These are phyloP conservation scores for Crypturellus tataupa DNA, from an alignment of 2,797 vertebrate genomes.

Conservation along the genomic window DNA sequence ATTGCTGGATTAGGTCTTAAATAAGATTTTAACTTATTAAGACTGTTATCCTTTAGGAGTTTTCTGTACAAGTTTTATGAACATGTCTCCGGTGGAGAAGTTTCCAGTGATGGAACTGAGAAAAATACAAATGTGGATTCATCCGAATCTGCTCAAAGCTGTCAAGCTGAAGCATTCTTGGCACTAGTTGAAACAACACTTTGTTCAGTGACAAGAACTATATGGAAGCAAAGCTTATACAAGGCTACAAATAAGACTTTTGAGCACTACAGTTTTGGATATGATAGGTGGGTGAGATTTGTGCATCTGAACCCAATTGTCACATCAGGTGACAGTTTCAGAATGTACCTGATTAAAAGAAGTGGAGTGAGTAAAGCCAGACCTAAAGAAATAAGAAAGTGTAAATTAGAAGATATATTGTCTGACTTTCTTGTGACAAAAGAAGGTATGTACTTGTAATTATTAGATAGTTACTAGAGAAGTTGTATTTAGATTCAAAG, in stretches of 20 bases:
- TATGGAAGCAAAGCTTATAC: too few relatives aligned
- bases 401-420: neutral
- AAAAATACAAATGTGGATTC: neutral
- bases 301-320: fast-evolving
- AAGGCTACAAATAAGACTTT: too few relatives aligned
- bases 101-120: neutral
- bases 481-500: fast-evolving
- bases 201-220: too few relatives aligned
- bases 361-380: neutral
- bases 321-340: neutral
- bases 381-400: neutral
- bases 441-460: neutral
- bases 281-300: neutral
- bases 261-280: neutral
- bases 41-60: neutral
- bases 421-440: neutral
- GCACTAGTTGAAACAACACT: too few relatives aligned
- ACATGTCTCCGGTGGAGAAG: neutral
- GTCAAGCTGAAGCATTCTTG: too few relatives aligned
- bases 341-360: neutral
- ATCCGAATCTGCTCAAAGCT: neutral
- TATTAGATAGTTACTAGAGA: neutral
- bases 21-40: neutral
- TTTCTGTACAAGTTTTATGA: neutral
- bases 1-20: neutral